phyloP scores from a whole-genome alignment of 2,113 vertebrate genomes.

The Lasiurus cinereus region DNA sequence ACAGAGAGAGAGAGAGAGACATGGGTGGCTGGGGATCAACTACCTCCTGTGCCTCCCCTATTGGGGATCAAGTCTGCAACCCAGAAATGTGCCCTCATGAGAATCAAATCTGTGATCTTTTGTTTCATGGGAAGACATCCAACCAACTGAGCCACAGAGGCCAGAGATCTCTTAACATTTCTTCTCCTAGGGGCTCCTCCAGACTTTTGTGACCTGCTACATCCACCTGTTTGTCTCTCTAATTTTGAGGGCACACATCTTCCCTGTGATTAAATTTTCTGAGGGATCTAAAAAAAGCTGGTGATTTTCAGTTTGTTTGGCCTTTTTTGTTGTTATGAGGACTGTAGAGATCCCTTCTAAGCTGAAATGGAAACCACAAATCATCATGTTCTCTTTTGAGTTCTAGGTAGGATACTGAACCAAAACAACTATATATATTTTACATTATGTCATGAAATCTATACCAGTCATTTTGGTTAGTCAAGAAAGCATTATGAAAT shows the following conservation, averaged over 20 bases:
- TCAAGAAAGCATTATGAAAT: conserved; percentile 28
- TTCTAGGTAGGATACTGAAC: neutral
- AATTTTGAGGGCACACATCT: neutral
- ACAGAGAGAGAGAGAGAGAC: too few relatives aligned
- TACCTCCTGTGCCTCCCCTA: too few relatives aligned
- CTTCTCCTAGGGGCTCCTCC: neutral
- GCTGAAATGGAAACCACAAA: neutral
- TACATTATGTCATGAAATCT: neutral
- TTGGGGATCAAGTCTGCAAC: too few relatives aligned
- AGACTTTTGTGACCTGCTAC: neutral
- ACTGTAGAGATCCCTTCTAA: neutral
- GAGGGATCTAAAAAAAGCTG: neutral
- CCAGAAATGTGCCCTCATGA: too few relatives aligned
- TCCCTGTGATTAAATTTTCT: neutral
- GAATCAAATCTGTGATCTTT: too few relatives aligned
- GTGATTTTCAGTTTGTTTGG: neutral
- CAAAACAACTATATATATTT: neutral
- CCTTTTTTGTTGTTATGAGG: neutral
- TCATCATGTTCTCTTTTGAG: neutral
- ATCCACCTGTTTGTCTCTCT: neutral
- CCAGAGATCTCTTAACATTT: neutral
- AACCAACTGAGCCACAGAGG: too few relatives aligned
- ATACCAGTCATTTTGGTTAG: neutral
- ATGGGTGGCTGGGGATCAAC: too few relatives aligned
- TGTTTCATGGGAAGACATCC: too few relatives aligned